A percentile compares a stretch with the other conserved stretches of the same genome.
These are phyloP conservation scores for Eupithecia pulchellata DNA, from an alignment of 2,888 invertebrate species.

Conservation along the genomic window DNA sequence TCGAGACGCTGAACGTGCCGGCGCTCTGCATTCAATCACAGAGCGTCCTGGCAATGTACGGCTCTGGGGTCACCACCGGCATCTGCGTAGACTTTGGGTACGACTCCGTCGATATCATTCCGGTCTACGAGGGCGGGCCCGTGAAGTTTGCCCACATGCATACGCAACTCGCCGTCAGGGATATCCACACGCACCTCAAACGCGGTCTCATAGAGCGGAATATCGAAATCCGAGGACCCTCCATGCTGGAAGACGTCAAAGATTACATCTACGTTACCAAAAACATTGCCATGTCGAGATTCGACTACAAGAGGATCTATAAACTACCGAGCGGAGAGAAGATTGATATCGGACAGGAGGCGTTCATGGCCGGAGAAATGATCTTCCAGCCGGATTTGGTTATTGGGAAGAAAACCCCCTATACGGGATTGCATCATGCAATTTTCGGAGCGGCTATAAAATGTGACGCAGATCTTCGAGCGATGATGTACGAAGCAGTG, in stretches of 20 bases:
- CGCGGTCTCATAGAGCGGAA: conserved; percentile 50
- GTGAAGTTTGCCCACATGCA: conserved; percentile 64
- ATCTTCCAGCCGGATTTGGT: conserved; percentile 66
- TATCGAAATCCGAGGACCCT: conserved; percentile 35
- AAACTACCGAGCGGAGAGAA: conserved; percentile 57
- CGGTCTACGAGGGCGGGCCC: conserved; percentile 70
- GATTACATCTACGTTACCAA: conserved; percentile 53
- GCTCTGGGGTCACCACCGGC: conserved; percentile 70
- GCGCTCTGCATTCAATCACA: conserved; percentile 69
- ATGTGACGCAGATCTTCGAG: conserved; percentile 63
- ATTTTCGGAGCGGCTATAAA: conserved; percentile 55
- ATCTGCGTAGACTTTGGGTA: conserved; percentile 71
- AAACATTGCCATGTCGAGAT: conserved; percentile 47
- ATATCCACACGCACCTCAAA: conserved; percentile 56
- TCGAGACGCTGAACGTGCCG: conserved; percentile 71
- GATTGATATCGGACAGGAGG: conserved; percentile 64
- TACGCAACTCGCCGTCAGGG: conserved; percentile 59
- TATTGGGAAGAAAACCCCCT: conserved; percentile 41
- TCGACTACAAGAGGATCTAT: conserved; percentile 49
- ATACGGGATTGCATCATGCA: conserved; percentile 59
- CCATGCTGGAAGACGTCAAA: conserved; percentile 51
- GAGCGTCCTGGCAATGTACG: conserved; percentile 65
- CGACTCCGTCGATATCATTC: conserved; percentile 60
- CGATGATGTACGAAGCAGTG: conserved; percentile 57
- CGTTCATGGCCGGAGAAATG: conserved; percentile 62